These are phyloP conservation scores for Trinorchestia longiramus DNA, from an alignment of 1,140 invertebrate species.

Conservation along the genomic window DNA sequence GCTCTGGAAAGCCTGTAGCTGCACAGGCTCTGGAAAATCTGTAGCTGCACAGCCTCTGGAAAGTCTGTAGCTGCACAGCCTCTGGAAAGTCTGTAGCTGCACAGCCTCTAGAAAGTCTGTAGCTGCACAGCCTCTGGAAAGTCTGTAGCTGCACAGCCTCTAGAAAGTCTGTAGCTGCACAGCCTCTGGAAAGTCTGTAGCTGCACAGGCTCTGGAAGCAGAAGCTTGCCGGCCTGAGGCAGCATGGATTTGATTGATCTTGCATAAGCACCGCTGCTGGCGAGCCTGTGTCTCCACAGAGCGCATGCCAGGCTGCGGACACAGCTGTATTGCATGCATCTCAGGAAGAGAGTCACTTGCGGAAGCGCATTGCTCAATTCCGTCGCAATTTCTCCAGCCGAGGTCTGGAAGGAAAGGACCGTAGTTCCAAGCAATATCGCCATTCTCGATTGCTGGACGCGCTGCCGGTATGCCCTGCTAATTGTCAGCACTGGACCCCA, in stretches of 20 bases:
- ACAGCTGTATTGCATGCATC: too few species aligned
- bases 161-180: neutral
- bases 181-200: neutral
- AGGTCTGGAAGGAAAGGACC: neutral
- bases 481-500: conserved; percentile 17
- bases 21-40: too few species aligned
- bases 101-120: too few species aligned
- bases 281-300: neutral
- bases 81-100: too few species aligned
- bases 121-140: too few species aligned
- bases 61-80: too few species aligned
- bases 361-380: neutral
- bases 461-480: neutral
- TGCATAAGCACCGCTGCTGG: neutral
- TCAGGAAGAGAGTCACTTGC: neutral
- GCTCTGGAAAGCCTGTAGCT: too few species aligned
- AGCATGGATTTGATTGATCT: neutral
- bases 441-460: conserved; percentile 11
- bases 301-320: neutral
- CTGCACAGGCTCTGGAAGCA: neutral
- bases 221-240: too few species aligned
- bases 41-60: too few species aligned
- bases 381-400: neutral
- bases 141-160: neutral
- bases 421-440: neutral